Conservation (phyloP, 2,888 invertebrate species). For the Brenthis hecate region DNA sequence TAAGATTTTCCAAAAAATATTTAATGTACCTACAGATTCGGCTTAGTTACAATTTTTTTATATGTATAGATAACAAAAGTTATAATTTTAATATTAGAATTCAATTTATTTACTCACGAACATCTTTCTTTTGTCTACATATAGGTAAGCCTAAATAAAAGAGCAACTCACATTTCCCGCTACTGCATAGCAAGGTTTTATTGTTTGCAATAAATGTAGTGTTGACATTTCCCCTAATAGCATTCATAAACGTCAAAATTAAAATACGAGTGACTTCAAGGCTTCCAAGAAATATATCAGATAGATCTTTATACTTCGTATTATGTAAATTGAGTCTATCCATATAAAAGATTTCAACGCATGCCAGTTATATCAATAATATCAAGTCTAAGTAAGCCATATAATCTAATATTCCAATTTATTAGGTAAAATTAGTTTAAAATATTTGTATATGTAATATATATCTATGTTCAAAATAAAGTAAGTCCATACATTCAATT, state of each 20-base stretch:
- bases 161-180: background rate
- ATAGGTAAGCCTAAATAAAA: no score
- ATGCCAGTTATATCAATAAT: constrained; percentile 1
- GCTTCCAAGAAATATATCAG: background rate
- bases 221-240: constrained; percentile 2
- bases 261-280: background rate
- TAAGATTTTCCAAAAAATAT: no score
- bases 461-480: no score
- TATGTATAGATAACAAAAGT: background rate
- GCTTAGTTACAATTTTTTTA: no score
- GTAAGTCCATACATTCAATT: no score
- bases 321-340: background rate
- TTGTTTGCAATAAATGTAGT: background rate
- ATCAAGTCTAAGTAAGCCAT: background rate
- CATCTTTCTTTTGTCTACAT: no score
- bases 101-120: no score
- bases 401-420: no score
- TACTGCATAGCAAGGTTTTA: background rate
- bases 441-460: no score
- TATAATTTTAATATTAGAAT: no score
- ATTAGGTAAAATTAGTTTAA: no score
- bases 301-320: background rate
- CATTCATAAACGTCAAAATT: background rate
- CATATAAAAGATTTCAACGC: constrained; percentile 32
- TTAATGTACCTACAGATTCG: no score